phyloP scores from a whole-genome alignment of 2,113 vertebrate species.

The Desmodus rotundus region DNA sequence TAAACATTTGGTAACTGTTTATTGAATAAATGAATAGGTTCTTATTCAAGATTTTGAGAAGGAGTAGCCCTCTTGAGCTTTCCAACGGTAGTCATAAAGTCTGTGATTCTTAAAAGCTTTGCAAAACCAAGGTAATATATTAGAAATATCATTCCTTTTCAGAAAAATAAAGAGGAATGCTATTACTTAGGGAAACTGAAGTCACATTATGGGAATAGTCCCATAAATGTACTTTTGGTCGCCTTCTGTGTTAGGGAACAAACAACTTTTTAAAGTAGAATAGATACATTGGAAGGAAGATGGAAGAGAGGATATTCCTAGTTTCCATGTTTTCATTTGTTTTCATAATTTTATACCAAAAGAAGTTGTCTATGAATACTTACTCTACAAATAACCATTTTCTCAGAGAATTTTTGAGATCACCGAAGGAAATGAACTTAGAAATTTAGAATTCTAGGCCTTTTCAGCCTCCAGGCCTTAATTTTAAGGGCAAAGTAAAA shows the following conservation, averaged over 20 bases:
- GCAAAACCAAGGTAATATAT: background rate
- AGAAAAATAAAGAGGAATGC: background rate
- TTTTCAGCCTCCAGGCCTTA: background rate
- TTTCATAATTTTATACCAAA: conserved; percentile 4
- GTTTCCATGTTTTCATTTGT: background rate
- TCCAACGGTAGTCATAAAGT: background rate
- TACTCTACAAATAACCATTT: background rate
- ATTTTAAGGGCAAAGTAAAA: background rate
- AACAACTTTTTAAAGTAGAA: background rate
- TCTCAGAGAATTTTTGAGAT: background rate
- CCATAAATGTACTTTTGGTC: background rate
- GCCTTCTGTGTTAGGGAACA: background rate
- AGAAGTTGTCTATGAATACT: background rate
- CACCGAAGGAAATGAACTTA: background rate
- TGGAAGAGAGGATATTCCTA: background rate
- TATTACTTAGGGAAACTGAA: background rate
- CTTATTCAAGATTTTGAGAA: background rate
- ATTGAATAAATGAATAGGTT: background rate
- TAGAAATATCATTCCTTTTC: background rate
- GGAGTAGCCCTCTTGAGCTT: background rate
- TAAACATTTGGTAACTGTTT: background rate
- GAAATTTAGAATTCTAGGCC: background rate
- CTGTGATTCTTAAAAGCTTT: background rate
- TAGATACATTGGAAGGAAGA: background rate
- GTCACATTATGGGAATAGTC: background rate